A percentile compares a stretch with the other conserved stretches of the same genome.
Conservation (phyloP, 2,113 vertebrate species). For the Apodemus speciosus region DNA sequence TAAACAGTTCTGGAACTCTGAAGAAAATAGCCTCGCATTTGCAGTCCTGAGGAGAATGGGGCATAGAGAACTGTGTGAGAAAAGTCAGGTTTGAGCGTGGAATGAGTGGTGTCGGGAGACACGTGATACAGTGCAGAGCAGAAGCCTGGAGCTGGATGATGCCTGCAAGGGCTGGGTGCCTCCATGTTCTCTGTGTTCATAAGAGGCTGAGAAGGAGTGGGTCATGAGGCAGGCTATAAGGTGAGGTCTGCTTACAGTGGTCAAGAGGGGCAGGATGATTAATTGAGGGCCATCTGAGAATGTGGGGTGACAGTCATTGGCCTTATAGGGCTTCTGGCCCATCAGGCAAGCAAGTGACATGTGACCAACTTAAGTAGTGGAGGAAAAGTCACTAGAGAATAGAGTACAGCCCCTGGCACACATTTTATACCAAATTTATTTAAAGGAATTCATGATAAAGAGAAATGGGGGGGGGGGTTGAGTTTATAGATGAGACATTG, state of each 20-base stretch:
- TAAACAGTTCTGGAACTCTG: not conserved
- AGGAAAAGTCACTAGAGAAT: not conserved
- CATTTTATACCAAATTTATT: conserved; percentile 25
- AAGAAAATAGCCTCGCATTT: conserved; percentile 13
- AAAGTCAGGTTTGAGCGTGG: not conserved
- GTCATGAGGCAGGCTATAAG: not conserved
- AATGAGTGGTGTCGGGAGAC: not conserved
- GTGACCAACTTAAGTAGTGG: not conserved
- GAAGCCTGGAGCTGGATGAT: not conserved
- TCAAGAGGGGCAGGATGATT: not conserved
- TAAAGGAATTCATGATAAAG: not conserved
- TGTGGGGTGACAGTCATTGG: not conserved
- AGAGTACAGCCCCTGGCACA: not conserved
- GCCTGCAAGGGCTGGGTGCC: not conserved
- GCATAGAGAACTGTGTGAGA: not conserved
- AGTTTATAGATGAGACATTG: not conserved
- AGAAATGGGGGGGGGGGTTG: not conserved
- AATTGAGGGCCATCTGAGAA: not conserved
- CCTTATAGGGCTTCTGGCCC: not conserved
- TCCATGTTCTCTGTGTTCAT: not conserved
- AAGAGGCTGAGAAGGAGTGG: not conserved
- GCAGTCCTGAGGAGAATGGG: not conserved
- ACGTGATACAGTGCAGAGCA: not conserved
- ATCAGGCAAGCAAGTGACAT: not conserved
- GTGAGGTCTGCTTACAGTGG: not conserved